phyloP scores from a whole-genome alignment of 2,797 vertebrate species.

The Acanthurus leucopareius region DNA sequence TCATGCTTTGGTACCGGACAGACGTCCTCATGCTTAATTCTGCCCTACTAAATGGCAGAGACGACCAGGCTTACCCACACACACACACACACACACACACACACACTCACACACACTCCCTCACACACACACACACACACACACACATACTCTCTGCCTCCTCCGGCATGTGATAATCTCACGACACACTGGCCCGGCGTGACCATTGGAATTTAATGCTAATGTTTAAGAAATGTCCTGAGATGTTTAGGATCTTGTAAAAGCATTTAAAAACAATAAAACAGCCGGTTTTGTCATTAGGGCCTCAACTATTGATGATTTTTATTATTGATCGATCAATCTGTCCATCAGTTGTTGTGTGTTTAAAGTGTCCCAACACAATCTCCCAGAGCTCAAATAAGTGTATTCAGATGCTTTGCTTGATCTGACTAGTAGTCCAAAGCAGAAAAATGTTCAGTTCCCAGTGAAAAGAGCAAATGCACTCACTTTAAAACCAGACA shows the following conservation, averaged over 20 bases:
- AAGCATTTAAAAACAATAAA: slow-evolving; percentile 3
- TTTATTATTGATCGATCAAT: not conserved
- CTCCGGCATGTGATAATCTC: slow-evolving; percentile 57
- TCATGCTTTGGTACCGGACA: slow-evolving; percentile 81
- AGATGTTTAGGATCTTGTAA: slow-evolving; percentile 21
- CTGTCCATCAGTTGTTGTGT: not conserved
- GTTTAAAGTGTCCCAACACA: not conserved
- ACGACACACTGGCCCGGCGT: slow-evolving; percentile 62
- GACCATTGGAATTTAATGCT: slow-evolving; percentile 43
- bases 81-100: slow-evolving; percentile 12
- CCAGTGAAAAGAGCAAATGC: not conserved
- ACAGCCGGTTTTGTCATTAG: not conserved
- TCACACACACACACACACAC: slow-evolving; percentile 1
- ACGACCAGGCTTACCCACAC: slow-evolving; percentile 60
- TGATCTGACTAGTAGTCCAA: not conserved
- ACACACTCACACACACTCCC: slow-evolving; percentile 15
- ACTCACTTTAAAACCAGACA: not conserved
- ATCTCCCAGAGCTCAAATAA: not conserved
- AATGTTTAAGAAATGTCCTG: slow-evolving; percentile 40
- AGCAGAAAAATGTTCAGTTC: not conserved
- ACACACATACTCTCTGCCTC: slow-evolving; percentile 25
- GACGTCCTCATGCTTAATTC: slow-evolving; percentile 78
- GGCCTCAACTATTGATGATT: not conserved
- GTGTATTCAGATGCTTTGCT: not conserved
- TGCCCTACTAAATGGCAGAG: slow-evolving; percentile 71